A percentile compares a stretch with the other conserved stretches of the same genome.
Evolutionary conservation across 53 echinoderm and acorn worm species (phyloP).

Genomic region (Crossaster papposus): DNA sequence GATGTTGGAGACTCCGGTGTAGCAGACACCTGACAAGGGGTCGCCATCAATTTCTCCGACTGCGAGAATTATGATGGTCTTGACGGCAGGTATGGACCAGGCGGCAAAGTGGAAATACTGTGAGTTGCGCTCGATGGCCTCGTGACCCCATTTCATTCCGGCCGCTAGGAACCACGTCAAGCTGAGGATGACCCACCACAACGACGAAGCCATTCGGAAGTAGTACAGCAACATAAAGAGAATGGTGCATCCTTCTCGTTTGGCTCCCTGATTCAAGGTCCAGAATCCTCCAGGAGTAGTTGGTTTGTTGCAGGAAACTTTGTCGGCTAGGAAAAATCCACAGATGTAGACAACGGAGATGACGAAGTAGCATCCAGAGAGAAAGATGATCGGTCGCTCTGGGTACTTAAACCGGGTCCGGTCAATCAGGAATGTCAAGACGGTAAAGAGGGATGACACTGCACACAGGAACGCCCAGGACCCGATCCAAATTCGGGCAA

Average conservation of each 20-base stretch:
- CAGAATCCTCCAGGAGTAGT: conserved; percentile 49
- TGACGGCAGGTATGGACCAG: conserved; percentile 96
- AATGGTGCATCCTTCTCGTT: conserved; percentile 90
- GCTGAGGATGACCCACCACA: conserved; percentile 99
- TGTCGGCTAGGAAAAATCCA: conserved; percentile 89
- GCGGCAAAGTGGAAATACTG: conserved; percentile 99
- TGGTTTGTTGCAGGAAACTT: conserved; percentile 80
- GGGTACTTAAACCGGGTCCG: conserved; percentile 93
- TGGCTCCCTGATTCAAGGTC: conserved; percentile 80
- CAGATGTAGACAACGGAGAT: conserved; percentile 92
- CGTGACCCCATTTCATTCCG: conserved; percentile 99
- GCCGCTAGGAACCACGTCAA: conserved; percentile 99
- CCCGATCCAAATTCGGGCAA: conserved; percentile 97
- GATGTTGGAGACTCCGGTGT: conserved; percentile 87
- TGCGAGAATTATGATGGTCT: conserved; percentile 91
- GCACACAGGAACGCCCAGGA: conserved; percentile 97
- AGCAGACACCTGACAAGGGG: conserved; percentile 90
- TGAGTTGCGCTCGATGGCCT: conserved; percentile 97
- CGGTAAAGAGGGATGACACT: conserved; percentile 92
- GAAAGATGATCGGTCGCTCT: conserved; percentile 96
- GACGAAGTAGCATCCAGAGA: conserved; percentile 96
- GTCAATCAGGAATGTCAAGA: conserved; percentile 93
- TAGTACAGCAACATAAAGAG: conserved; percentile 97
- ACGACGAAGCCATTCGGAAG: conserved; percentile 97
- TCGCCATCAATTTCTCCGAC: conserved; percentile 95